A percentile compares a stretch with the other conserved stretches of the same genome.
phyloP scores from a whole-genome alignment of 2,888 invertebrate genomes.

The Agrochola litura region DNA sequence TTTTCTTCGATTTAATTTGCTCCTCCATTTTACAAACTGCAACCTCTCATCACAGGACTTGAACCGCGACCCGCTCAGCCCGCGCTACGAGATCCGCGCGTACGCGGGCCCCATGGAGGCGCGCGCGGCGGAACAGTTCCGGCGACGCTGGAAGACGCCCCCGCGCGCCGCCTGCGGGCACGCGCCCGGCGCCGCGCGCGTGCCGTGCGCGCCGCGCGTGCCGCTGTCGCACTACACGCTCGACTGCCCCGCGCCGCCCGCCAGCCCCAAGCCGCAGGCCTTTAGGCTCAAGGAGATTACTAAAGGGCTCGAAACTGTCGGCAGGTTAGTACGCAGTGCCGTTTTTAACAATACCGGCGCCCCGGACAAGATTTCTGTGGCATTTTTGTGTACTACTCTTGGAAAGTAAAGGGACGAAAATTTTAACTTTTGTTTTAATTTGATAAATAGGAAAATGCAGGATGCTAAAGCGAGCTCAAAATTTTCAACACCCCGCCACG shows the following conservation, averaged over 20 bases:
- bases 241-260: slow-evolving; percentile 20
- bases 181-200: slow-evolving; percentile 88
- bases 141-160: slow-evolving; percentile 96
- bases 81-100: slow-evolving; percentile 94
- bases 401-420: too few species aligned
- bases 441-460: too few species aligned
- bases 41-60: slow-evolving; percentile 88
- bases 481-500: too few species aligned
- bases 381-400: too few species aligned
- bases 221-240: slow-evolving; percentile 84
- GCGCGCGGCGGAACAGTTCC: slow-evolving; percentile 92
- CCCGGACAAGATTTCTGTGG: too few species aligned
- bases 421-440: too few species aligned
- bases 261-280: slow-evolving; percentile 61
- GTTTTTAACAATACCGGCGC: too few species aligned
- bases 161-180: slow-evolving; percentile 85
- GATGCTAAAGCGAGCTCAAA: too few species aligned
- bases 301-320: slow-evolving; percentile 97
- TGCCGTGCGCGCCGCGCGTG: slow-evolving; percentile 92
- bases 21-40: background rate
- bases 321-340: slow-evolving; percentile 90
- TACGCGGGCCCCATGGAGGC: slow-evolving; percentile 98
- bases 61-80: slow-evolving; percentile 92
- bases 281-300: slow-evolving; percentile 93
- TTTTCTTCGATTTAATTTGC: background rate